Evolutionary conservation across 1,140 invertebrate species (phyloP).

Genomic region (Drosophila nigrodunni): DNA sequence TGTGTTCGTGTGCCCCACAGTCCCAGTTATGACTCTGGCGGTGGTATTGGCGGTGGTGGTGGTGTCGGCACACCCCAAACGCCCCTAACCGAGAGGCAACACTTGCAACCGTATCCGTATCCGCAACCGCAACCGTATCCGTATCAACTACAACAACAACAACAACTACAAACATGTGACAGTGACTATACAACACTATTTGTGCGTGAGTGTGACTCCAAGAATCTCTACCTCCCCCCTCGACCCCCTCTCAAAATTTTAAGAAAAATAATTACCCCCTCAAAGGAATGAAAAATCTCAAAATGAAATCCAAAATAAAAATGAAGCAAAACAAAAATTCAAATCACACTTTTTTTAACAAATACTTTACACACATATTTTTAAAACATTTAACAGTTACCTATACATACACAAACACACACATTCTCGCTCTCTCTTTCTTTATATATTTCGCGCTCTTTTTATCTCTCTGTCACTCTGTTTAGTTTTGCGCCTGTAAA

Average conservation of each 20-base stretch:
- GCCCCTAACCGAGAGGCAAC: slow-evolving; percentile 61
- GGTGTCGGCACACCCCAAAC: slow-evolving; percentile 13
- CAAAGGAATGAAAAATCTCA: slow-evolving; percentile 20
- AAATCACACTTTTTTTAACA: slow-evolving; percentile 30
- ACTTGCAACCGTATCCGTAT: slow-evolving; percentile 78
- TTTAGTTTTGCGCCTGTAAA: slow-evolving; percentile 33
- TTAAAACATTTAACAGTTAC: background rate
- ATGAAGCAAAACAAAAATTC: slow-evolving; percentile 69
- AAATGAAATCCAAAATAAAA: slow-evolving; percentile 27
- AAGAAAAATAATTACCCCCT: slow-evolving; percentile 27
- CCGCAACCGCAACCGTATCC: slow-evolving; percentile 55
- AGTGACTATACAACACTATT: slow-evolving; percentile 85
- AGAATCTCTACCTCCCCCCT: slow-evolving; percentile 25
- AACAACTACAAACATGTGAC: slow-evolving; percentile 66
- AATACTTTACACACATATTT: slow-evolving; percentile 1
- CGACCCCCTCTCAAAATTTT: background rate
- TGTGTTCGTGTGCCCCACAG: slow-evolving; percentile 85
- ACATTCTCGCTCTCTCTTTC: slow-evolving; percentile 4
- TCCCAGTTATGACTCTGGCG: slow-evolving; percentile 78
- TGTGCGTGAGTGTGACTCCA: slow-evolving; percentile 85
- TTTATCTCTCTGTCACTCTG: background rate
- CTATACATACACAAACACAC: slow-evolving; percentile 8
- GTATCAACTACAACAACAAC: slow-evolving; percentile 58
- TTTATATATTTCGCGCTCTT: slow-evolving; percentile 5
- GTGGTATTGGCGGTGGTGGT: slow-evolving; percentile 12